phyloP scores from a whole-genome alignment of 1,140 invertebrate species.

The Ruditapes philippinarum region DNA sequence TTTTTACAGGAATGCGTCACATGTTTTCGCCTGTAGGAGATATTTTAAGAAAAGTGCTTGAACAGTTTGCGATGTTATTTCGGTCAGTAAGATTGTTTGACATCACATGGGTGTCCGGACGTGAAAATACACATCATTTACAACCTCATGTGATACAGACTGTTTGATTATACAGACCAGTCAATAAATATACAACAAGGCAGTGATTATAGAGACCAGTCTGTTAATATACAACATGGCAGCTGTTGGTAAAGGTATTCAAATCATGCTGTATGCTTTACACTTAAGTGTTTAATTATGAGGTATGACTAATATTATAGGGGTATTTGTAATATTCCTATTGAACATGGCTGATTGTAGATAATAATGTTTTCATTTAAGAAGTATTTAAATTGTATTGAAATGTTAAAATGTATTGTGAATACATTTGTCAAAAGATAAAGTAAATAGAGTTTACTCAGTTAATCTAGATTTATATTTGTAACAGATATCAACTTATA shows the following conservation, averaged over 20 bases:
- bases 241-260: not conserved
- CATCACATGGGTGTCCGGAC: conserved; percentile 40
- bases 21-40: conserved; percentile 74
- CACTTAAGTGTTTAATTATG: too few relatives aligned
- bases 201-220: not conserved
- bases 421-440: too few relatives aligned
- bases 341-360: too few relatives aligned
- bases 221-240: not conserved
- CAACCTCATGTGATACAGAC: conserved; percentile 15
- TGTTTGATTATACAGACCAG: not conserved
- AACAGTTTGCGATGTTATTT: conserved; percentile 72
- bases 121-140: not conserved
- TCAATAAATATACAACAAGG: not conserved
- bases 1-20: conserved; percentile 66
- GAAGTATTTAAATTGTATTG: too few relatives aligned
- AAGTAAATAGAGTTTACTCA: too few relatives aligned
- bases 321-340: too few relatives aligned
- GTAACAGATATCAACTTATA: too few relatives aligned
- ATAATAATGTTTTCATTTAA: too few relatives aligned
- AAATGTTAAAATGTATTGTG: too few relatives aligned
- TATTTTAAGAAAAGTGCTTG: conserved; percentile 68
- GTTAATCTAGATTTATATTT: too few relatives aligned
- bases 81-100: conserved; percentile 65
- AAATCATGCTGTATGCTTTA: too few relatives aligned
- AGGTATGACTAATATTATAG: too few relatives aligned